A percentile compares a stretch with the other conserved stretches of the same genome.
Evolutionary conservation across 2,888 invertebrate species (phyloP).

Genomic region (Graphium colonna): DNA sequence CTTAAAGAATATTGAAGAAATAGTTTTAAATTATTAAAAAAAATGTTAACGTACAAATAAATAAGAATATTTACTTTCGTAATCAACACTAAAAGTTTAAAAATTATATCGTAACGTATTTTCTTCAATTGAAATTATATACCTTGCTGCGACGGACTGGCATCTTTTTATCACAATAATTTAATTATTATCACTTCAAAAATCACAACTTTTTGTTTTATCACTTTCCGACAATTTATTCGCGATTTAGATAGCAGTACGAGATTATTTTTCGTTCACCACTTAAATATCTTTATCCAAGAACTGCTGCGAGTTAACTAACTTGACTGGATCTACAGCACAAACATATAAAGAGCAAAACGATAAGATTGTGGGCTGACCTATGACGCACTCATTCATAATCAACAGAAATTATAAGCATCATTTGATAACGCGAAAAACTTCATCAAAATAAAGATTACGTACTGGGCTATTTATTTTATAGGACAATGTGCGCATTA

Average conservation of each 20-base stretch:
- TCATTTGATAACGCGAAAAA: constrained; percentile 54
- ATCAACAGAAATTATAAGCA: constrained; percentile 69
- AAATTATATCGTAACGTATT: too few species aligned
- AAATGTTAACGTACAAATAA: too few species aligned
- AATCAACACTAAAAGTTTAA: too few species aligned
- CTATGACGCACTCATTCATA: constrained; percentile 67
- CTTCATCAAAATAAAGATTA: constrained; percentile 67
- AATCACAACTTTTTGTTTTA: constrained; percentile 30
- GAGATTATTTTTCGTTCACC: constrained; percentile 33
- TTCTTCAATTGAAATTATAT: constrained; percentile 30
- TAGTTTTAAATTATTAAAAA: too few species aligned
- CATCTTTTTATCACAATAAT: constrained; percentile 49
- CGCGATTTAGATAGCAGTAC: constrained; percentile 9
- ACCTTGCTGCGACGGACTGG: constrained; percentile 73
- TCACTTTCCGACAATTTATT: constrained; percentile 17
- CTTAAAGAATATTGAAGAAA: too few species aligned
- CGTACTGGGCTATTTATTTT: constrained; percentile 46
- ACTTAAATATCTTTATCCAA: constrained; percentile 50
- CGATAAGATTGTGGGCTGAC: constrained; percentile 72
- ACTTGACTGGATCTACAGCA: constrained; percentile 67
- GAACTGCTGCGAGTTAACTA: constrained; percentile 66
- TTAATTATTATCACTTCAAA: constrained; percentile 27
- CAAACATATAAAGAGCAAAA: constrained; percentile 72
- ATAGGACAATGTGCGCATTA: constrained; percentile 42
- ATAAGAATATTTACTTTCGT: too few species aligned